Base-by-base conservation (phyloP, 2,797 vertebrate species). In the Darevskia nairensis region DNA sequence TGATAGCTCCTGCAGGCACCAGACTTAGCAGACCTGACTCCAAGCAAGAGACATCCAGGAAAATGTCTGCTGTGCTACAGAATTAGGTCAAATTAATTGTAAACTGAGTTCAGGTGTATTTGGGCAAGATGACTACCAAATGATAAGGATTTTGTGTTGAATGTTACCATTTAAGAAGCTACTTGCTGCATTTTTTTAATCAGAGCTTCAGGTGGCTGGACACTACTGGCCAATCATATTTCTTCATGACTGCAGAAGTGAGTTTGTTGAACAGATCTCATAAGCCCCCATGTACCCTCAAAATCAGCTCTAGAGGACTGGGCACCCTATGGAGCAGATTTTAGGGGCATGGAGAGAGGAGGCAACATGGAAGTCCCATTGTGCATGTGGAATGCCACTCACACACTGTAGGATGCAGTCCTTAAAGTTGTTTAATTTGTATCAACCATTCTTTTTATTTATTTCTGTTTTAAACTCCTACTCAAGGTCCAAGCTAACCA, bases 61-160 rank as follows among this genome's bases (percentile, higher is more conserved):
- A 94, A 89, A 46, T 61, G 32, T 41, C 86, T 15, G 15, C 55
- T 83, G 59, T 29, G 77, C 76, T 82, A 81, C 29, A 90, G 94
- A 93, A 93, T 93, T 84, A 91, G 81, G 82, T 87, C 88, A 94
- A 50, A 64, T 93, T 90, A 94, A 91, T 84, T 94, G 85, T 82
- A 84, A 92, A 74, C 25, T 64, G 66, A 90, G 61, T 68, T 89
- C 71, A 91, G 89, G 69, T 4, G 27, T 6, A 23, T 82, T 91
- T 88, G 84, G 78, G 85, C 35, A 88, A 92, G 84, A 91, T 72
- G 46, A 41, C 55, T 90, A 29, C n/a, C 46, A 25, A 90, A n/a
- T 29, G 2, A 35, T 27, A 75, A 32, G 35, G 23, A 25, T 32
- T n/a, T 82, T 75, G 23, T 25, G 27, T 59, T 59, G 13, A 82